phyloP scores from a whole-genome alignment of 1,140 invertebrate genomes.

The Lordiphosa mommai region DNA sequence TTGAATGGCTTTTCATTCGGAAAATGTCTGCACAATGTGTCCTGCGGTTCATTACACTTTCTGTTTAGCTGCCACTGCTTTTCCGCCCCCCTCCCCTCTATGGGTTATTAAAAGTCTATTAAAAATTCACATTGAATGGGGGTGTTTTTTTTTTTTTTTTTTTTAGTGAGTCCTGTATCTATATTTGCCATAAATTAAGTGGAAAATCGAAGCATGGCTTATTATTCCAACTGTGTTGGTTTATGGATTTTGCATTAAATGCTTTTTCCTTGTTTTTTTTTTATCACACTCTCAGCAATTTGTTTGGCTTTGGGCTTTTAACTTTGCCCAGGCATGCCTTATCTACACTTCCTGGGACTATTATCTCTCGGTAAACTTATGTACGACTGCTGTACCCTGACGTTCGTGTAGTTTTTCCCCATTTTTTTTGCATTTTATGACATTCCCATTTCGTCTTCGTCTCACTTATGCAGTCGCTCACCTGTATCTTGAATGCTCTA shows the following conservation, averaged over 20 bases:
- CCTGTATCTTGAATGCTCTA: slow-evolving; percentile 13
- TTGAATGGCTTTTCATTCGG: slow-evolving; percentile 68
- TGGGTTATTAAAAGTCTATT: slow-evolving; percentile 70
- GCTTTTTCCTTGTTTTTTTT: slow-evolving; percentile 28
- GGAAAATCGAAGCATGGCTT: slow-evolving; percentile 53
- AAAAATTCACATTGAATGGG: slow-evolving; percentile 56
- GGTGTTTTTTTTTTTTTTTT: slow-evolving; percentile 2
- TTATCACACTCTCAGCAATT: slow-evolving; percentile 52
- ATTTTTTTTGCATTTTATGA: slow-evolving; percentile 32
- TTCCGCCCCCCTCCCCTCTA: neutral
- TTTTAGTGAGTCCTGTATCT: slow-evolving; percentile 18
- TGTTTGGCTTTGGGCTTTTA: slow-evolving; percentile 50
- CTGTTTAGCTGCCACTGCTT: slow-evolving; percentile 50
- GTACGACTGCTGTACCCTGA: too few species aligned
- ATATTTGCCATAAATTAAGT: slow-evolving; percentile 65
- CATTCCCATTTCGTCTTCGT: slow-evolving; percentile 14
- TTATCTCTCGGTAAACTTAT: neutral
- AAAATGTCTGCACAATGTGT: slow-evolving; percentile 71
- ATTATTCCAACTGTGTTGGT: slow-evolving; percentile 20
- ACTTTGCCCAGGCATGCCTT: slow-evolving; percentile 42
- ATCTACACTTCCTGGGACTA: slow-evolving; percentile 38
- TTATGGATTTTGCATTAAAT: slow-evolving; percentile 31
- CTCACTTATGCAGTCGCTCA: slow-evolving; percentile 23
- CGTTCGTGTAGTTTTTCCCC: slow-evolving; percentile 23
- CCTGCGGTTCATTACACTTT: slow-evolving; percentile 72